A percentile compares a stretch with the other conserved stretches of the same genome.
phyloP scores from a whole-genome alignment of 1,140 invertebrate species.

The Drosophila rufa region DNA sequence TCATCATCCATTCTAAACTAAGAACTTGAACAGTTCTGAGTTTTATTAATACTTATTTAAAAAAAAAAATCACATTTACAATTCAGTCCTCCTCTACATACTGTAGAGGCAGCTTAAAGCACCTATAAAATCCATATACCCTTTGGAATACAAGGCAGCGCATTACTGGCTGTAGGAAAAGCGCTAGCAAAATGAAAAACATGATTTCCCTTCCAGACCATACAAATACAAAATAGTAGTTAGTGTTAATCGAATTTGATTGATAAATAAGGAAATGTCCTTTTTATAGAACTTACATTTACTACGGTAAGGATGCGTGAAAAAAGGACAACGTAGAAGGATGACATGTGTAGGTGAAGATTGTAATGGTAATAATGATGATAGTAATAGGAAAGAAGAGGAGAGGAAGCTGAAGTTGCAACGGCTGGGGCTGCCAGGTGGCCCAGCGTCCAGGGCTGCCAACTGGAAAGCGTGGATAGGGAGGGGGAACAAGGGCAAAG shows the following conservation, averaged over 20 bases:
- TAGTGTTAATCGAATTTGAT: not conserved
- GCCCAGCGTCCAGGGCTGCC: conserved; percentile 19
- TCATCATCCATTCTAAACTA: too few relatives aligned
- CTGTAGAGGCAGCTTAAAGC: too few relatives aligned
- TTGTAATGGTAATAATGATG: not conserved
- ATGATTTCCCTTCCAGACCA: conserved; percentile 3
- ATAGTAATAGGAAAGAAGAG: not conserved
- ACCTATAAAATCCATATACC: not conserved
- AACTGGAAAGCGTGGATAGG: not conserved
- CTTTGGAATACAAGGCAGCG: not conserved
- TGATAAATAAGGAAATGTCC: not conserved
- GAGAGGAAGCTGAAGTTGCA: conserved; percentile 12
- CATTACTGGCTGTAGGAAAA: conserved; percentile 6
- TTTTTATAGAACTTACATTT: not conserved
- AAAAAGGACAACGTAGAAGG: not conserved
- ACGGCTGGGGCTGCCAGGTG: conserved; percentile 26
- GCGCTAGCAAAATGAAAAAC: conserved; percentile 4
- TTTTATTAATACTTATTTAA: too few relatives aligned
- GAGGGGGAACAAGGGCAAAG: conserved; percentile 3
- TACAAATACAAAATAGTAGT: not conserved
- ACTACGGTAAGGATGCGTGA: not conserved
- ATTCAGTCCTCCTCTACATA: too few relatives aligned
- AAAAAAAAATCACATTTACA: too few relatives aligned
- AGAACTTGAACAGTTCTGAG: too few relatives aligned
- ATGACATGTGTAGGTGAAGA: not conserved